These are phyloP conservation scores for Parotocinclus haroldoi DNA, from an alignment of 2,797 vertebrate genomes.

Conservation along the genomic window DNA sequence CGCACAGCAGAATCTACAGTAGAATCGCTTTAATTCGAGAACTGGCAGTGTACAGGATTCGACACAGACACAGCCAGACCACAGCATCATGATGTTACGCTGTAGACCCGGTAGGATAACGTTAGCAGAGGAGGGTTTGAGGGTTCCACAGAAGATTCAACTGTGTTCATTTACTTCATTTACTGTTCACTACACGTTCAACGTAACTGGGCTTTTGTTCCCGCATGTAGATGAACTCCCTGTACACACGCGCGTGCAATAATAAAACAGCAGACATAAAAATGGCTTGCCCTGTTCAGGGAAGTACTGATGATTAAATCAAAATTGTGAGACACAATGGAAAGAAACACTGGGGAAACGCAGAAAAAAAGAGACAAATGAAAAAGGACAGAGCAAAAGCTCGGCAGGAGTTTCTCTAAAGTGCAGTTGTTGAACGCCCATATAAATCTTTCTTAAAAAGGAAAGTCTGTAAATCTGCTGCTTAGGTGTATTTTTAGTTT, in stretches of 20 bases:
- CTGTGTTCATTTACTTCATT: too few species aligned
- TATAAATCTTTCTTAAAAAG: not conserved
- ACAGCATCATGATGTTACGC: too few species aligned
- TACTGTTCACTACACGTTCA: too few species aligned
- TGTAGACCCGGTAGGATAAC: too few species aligned
- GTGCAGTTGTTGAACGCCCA: conserved; percentile 64
- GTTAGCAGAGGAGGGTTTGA: too few species aligned
- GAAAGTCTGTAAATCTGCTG: too few species aligned
- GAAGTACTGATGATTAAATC: conserved; percentile 57
- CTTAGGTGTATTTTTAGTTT: too few species aligned
- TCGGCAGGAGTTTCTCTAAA: conserved; percentile 60
- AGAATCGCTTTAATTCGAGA: not conserved
- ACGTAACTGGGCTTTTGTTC: not conserved
- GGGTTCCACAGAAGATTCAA: not conserved
- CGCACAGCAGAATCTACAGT: not conserved
- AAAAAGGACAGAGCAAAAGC: conserved; percentile 25
- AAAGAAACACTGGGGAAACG: conserved; percentile 23
- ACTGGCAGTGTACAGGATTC: too few species aligned
- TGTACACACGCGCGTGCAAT: not conserved
- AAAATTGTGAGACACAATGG: conserved; percentile 4
- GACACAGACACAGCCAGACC: too few species aligned
- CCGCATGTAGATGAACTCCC: not conserved
- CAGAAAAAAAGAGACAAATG: conserved; percentile 7
- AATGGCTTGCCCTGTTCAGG: conserved; percentile 80
- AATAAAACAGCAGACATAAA: conserved; percentile 84